phyloP scores from a whole-genome alignment of 2,888 invertebrate genomes.

The Caenorhabditis sulstoni region DNA sequence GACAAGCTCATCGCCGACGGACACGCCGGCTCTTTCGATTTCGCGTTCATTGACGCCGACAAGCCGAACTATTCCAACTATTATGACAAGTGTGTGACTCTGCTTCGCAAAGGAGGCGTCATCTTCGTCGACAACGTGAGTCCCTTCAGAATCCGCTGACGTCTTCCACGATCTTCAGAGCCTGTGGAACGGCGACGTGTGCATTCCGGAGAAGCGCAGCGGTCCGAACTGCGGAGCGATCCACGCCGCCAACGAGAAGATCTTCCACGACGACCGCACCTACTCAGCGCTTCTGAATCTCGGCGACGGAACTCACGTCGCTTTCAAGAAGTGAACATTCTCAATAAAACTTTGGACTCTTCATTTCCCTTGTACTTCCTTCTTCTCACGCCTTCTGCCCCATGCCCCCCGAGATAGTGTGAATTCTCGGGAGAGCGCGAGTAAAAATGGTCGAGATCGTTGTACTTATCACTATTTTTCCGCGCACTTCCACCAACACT shows the following conservation, averaged over 20 bases:
- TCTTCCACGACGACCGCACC: slow-evolving; percentile 73
- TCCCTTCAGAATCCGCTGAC: background rate
- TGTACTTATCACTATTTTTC: background rate
- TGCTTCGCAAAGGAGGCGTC: slow-evolving; percentile 81
- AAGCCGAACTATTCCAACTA: slow-evolving; percentile 81
- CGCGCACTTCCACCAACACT: background rate
- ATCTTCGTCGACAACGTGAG: slow-evolving; percentile 82
- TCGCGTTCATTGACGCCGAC: slow-evolving; percentile 81
- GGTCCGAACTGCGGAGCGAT: slow-evolving; percentile 26
- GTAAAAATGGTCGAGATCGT: too few species aligned
- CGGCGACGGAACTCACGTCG: slow-evolving; percentile 78
- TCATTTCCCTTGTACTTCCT: too few species aligned
- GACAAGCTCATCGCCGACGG: slow-evolving; percentile 73
- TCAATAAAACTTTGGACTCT: too few species aligned
- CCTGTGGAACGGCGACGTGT: slow-evolving; percentile 35
- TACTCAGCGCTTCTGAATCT: slow-evolving; percentile 74
- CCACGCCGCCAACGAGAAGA: slow-evolving; percentile 34
- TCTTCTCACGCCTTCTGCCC: too few species aligned
- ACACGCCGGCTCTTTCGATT: slow-evolving; percentile 72
- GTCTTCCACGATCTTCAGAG: slow-evolving; percentile 37
- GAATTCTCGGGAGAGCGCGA: too few species aligned
- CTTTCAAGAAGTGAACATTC: slow-evolving; percentile 65
- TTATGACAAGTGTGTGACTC: slow-evolving; percentile 81
- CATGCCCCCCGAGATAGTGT: too few species aligned
- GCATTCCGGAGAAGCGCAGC: background rate